Conservation (phyloP, 1,140 invertebrate species). For the Stegodyphus dumicola region DNA sequence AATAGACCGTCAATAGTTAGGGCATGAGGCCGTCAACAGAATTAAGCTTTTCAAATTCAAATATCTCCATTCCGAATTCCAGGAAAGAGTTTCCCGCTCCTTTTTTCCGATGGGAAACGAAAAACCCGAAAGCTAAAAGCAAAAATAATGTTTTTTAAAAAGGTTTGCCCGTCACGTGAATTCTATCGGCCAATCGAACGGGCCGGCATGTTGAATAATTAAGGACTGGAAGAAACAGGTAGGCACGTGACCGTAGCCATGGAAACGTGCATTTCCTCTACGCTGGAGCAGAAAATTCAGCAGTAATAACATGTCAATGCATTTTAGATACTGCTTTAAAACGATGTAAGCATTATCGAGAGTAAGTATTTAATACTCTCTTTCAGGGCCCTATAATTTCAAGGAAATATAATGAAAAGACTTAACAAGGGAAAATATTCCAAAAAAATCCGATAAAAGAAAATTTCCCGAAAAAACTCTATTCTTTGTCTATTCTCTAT, state of each 20-base stretch:
- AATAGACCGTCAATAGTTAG: too few relatives aligned
- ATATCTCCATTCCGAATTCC: slow-evolving; percentile 29
- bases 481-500: too few relatives aligned
- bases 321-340: neutral
- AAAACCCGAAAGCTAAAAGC: neutral
- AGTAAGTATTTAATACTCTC: too few relatives aligned
- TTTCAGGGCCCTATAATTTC: too few relatives aligned
- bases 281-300: neutral
- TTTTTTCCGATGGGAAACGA: neutral
- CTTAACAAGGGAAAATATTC: too few relatives aligned
- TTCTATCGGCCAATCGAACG: slow-evolving; percentile 7
- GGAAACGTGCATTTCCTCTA: neutral
- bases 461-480: too few relatives aligned
- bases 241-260: slow-evolving; percentile 8
- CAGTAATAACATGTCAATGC: neutral
- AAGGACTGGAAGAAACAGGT: slow-evolving; percentile 24
- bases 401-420: too few relatives aligned
- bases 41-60: slow-evolving; percentile 48
- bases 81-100: neutral
- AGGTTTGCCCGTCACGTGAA: neutral
- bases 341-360: neutral
- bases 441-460: too few relatives aligned
- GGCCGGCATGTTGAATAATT: slow-evolving; percentile 20
- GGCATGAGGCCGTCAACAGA: neutral
- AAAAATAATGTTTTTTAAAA: neutral